phyloP scores from a whole-genome alignment of 23 tunicate genomes.

The Diplosoma virens region DNA sequence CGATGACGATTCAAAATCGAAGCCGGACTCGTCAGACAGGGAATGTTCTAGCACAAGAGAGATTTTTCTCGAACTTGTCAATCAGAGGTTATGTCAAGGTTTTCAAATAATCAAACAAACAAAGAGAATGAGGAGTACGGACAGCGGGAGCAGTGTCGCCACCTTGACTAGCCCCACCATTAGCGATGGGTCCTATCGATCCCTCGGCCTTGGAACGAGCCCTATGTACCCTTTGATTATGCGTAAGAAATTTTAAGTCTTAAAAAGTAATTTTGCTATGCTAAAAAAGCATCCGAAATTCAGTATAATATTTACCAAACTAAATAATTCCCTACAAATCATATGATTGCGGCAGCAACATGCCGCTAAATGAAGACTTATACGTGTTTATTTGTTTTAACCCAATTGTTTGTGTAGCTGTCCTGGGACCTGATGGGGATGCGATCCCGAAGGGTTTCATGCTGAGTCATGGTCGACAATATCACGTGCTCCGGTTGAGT shows the following conservation, averaged over 20 bases:
- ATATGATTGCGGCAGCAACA: too few species aligned
- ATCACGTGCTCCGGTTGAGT: constrained; percentile 50
- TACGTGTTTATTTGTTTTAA: too few species aligned
- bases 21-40: background rate
- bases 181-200: constrained; percentile 43
- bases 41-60: constrained; percentile 46
- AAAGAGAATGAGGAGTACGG: constrained; percentile 37
- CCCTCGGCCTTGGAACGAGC: constrained; percentile 24
- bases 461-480: constrained; percentile 91
- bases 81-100: constrained; percentile 88
- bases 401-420: too few species aligned
- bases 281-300: too few species aligned
- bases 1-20: background rate
- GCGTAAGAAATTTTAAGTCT: too few species aligned
- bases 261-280: too few species aligned
- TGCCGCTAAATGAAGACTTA: too few species aligned
- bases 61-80: constrained; percentile 76
- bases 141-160: constrained; percentile 48
- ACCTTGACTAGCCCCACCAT: constrained; percentile 51
- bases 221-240: too few species aligned
- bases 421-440: too few species aligned
- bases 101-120: constrained; percentile 71
- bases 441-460: constrained; percentile 42
- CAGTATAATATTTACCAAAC: too few species aligned
- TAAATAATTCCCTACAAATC: background rate